phyloP scores from a whole-genome alignment of 2,888 invertebrate species.

The Spilarctia lutea region DNA sequence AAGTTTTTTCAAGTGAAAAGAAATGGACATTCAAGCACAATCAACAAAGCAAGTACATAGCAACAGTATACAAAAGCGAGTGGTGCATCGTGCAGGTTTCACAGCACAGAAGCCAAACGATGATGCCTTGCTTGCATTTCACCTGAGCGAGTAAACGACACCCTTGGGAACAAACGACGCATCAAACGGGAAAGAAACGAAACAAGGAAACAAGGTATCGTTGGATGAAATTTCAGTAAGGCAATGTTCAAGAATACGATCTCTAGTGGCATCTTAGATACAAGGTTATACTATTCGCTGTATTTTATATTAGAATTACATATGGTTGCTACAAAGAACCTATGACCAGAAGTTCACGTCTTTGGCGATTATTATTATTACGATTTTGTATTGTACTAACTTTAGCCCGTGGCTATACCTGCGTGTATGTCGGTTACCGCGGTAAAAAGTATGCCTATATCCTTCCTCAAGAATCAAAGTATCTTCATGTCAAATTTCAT shows the following conservation, averaged over 20 bases:
- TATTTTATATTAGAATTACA: too few species aligned
- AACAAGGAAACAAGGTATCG: conserved; percentile 9
- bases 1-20: background rate
- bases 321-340: too few species aligned
- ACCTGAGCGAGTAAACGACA: conserved; percentile 61
- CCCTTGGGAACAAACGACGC: conserved; percentile 43
- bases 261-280: background rate
- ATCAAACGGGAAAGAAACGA: background rate
- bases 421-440: too few species aligned
- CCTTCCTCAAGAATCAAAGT: too few species aligned
- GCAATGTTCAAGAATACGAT: conserved; percentile 6
- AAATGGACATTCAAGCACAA: background rate
- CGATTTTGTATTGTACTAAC: too few species aligned
- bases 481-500: too few species aligned
- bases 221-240: conserved; percentile 22
- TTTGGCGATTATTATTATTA: too few species aligned
- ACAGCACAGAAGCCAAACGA: conserved; percentile 57
- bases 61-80: conserved; percentile 22
- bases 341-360: too few species aligned
- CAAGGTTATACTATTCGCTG: background rate
- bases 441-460: too few species aligned
- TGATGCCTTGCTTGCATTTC: conserved; percentile 58
- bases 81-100: conserved; percentile 65
- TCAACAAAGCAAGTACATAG: conserved; percentile 11
- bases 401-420: too few species aligned